Base-by-base conservation (phyloP, 2,888 invertebrate species). In the Drosophila affinis region DNA sequence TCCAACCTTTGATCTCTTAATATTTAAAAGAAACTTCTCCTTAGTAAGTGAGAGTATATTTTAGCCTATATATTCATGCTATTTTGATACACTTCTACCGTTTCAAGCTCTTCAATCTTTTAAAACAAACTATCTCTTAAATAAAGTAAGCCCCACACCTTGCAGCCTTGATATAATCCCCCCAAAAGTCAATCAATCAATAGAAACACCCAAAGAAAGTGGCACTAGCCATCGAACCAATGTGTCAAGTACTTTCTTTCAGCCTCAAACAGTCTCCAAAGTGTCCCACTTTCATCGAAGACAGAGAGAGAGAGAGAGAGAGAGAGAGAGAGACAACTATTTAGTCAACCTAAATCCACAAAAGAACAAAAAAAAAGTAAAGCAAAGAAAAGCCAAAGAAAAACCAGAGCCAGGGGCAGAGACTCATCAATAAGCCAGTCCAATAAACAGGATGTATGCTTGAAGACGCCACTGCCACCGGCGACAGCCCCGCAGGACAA, bases 391-490 rank as follows among this genome's bases (percentile, higher is more conserved):
- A 68, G 44, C 54, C 64, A 70, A 61, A 71, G 18, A 10, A 59
- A 51, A 67, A 69, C 4, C 3, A 56, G 10, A 57, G 56, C 29
- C 70, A 52, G 77, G 6, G 34, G 4, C 39, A 39, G 39, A 6
- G 39, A 60, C 77, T 81, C 85, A 87, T 82, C 85, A 82, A 82
- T 82, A 82, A 82, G 82, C 85, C 84, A 87, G 81, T 72, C 77
- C 79, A 75, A 87, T 87, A 82, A 87, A 87, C 87, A 84, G 82
- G 82, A 84, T 81, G 79, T 87, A 78, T 68, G 79, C 82, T 62
- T 58, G 52, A 75, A 79, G 74, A 54, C 55, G 77, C 72, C 70
- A 3, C 14, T 1, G 14, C 5, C 34, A 34, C 12, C 12, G 14
- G 39, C 2, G 6, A 7, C 39, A 39, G 14, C n/a, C 7, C 39